phyloP scores from a whole-genome alignment of 2,113 vertebrate genomes.

The Phylloscopus whistleri region DNA sequence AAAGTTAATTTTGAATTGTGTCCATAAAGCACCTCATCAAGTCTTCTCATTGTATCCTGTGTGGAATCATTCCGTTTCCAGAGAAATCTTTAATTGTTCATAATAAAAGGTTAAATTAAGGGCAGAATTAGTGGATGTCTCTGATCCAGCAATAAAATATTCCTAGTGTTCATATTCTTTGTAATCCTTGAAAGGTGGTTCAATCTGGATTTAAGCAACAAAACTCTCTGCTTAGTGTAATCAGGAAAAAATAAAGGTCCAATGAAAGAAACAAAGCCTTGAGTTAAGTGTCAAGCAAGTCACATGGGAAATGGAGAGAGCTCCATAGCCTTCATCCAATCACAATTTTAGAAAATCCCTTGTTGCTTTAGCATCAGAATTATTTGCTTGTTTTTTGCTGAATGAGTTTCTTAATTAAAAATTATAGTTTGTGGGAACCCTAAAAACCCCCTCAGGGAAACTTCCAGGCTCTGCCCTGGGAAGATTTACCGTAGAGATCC shows the following conservation, averaged over 20 bases:
- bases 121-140: not conserved
- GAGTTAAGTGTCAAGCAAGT: not conserved
- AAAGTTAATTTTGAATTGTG: constrained; percentile 53
- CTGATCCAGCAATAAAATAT: not conserved
- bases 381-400: not conserved
- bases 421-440: not conserved
- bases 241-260: not conserved
- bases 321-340: not conserved
- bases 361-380: not conserved
- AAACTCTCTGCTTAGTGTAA: not conserved
- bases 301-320: accelerated
- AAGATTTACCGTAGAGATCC: too few relatives aligned
- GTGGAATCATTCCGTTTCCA: constrained; percentile 16
- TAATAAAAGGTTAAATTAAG: not conserved
- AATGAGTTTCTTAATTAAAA: not conserved
- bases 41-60: not conserved
- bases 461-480: too few relatives aligned
- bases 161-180: not conserved
- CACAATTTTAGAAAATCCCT: not conserved
- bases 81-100: constrained; percentile 10
- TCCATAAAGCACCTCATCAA: constrained; percentile 66
- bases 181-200: not conserved
- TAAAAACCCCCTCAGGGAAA: too few relatives aligned
- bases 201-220: not conserved
- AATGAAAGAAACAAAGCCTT: not conserved